These are phyloP conservation scores for Tachysurus fulvidraco DNA, from an alignment of 2,113 vertebrate genomes.

Conservation along the genomic window DNA sequence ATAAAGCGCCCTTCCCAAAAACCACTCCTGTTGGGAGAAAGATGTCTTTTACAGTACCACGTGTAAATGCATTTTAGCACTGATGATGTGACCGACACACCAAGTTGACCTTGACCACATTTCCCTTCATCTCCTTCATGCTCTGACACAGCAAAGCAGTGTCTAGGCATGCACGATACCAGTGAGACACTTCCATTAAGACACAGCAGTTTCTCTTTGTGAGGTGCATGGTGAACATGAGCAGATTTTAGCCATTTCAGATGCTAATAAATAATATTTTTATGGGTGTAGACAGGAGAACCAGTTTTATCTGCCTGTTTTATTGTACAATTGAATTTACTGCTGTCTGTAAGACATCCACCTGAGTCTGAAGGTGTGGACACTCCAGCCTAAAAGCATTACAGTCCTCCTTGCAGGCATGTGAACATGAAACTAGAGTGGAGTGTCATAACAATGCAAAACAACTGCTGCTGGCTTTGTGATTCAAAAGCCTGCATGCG, in stretches of 20 bases:
- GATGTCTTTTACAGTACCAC: neutral
- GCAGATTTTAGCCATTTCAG: neutral
- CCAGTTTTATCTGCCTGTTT: neutral
- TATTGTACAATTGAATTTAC: neutral
- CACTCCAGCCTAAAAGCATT: neutral
- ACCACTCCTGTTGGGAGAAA: slow-evolving; percentile 79
- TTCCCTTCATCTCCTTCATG: neutral
- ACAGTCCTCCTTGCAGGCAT: neutral
- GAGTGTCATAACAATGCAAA: neutral
- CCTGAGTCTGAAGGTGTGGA: neutral
- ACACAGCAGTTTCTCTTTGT: neutral
- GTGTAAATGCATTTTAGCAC: neutral
- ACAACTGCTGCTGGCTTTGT: neutral
- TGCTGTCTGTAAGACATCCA: neutral
- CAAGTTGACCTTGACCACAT: neutral
- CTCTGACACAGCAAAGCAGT: neutral
- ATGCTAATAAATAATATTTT: neutral
- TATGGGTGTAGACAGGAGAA: neutral
- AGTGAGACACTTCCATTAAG: neutral
- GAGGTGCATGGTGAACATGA: neutral
- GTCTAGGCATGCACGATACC: neutral
- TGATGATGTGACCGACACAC: neutral
- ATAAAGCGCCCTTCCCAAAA: slow-evolving; percentile 85
- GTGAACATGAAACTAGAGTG: neutral
- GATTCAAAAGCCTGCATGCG: neutral